phyloP scores from a whole-genome alignment of 37 sponge, comb jelly and placozoan genomes.

The Mnemiopsis leidyi region DNA sequence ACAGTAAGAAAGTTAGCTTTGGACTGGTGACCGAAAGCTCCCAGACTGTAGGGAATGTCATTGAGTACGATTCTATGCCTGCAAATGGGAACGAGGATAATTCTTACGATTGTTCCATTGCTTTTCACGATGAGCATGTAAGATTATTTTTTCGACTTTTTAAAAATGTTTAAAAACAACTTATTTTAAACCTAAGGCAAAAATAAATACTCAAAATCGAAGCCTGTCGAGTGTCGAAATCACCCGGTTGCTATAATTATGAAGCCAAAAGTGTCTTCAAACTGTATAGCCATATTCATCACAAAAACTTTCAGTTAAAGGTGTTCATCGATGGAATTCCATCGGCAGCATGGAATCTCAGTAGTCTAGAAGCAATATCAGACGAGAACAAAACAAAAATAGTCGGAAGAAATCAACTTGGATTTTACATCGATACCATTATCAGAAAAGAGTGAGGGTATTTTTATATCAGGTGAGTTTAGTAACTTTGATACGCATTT shows the following conservation, averaged over 20 bases:
- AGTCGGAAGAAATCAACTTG: background rate
- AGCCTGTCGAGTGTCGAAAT: background rate
- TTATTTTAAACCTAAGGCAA: no score
- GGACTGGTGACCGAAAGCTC: background rate
- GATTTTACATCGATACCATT: conserved; percentile 1
- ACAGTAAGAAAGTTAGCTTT: background rate
- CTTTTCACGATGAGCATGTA: background rate
- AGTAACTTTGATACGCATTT: no score
- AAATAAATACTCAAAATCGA: background rate
- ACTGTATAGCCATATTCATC: background rate
- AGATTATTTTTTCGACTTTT: background rate
- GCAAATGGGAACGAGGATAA: background rate
- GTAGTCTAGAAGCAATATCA: background rate
- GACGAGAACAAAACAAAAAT: background rate
- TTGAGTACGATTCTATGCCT: background rate
- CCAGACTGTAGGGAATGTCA: background rate
- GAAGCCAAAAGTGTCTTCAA: no score
- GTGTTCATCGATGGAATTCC: conserved; percentile 21
- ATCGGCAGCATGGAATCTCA: background rate
- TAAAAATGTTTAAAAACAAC: background rate
- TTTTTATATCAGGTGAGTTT: background rate
- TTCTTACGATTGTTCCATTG: background rate
- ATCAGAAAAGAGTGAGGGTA: background rate
- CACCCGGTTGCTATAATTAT: background rate
- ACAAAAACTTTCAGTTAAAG: conserved; percentile 31